Conservation (phyloP, 1,140 invertebrate genomes). For the Notospermus geniculatus region DNA sequence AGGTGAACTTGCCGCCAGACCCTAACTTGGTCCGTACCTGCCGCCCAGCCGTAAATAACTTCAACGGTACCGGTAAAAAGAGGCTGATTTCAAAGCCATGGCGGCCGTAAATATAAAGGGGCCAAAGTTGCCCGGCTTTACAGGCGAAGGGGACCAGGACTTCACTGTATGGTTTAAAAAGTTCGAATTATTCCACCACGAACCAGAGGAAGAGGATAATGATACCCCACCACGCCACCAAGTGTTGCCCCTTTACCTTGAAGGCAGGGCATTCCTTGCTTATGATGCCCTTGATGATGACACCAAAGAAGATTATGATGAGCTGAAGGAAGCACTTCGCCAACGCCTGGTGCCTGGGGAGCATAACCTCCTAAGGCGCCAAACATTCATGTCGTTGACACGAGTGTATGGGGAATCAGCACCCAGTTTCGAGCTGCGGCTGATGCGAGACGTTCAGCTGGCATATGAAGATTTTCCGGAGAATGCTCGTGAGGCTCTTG, state of each 20-base stretch:
- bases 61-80: too few relatives aligned
- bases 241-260: background rate
- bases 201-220: background rate
- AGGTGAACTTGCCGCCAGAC: too few relatives aligned
- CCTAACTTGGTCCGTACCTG: too few relatives aligned
- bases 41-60: too few relatives aligned
- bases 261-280: background rate
- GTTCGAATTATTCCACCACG: background rate
- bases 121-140: too few relatives aligned
- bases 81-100: too few relatives aligned
- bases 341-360: background rate
- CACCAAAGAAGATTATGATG: background rate
- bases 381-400: background rate
- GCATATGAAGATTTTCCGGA: background rate
- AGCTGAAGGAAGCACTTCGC: background rate
- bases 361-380: background rate
- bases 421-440: background rate
- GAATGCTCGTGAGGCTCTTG: background rate
- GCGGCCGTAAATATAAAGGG: too few relatives aligned
- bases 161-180: slow-evolving; percentile 3
- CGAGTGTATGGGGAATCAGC: background rate
- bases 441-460: background rate
- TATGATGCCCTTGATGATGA: background rate
- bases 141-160: background rate
- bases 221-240: background rate